phyloP scores from a whole-genome alignment of 2,797 vertebrate species.

The Parambassis ranga region DNA sequence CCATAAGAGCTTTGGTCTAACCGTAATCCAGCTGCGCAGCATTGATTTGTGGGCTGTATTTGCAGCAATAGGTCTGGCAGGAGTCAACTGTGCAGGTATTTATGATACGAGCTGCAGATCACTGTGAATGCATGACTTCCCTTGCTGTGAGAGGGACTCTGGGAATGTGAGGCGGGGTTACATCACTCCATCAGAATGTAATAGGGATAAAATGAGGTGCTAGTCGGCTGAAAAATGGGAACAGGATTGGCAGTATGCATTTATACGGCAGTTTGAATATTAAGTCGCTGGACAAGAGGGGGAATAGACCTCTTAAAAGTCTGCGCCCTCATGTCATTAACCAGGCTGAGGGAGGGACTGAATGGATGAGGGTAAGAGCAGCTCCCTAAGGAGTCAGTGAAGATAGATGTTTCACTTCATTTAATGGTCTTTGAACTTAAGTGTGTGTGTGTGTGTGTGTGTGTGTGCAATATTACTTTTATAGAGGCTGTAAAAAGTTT shows the following conservation, averaged over 20 bases:
- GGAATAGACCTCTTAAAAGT: conserved; percentile 59
- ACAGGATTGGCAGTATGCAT: conserved; percentile 43
- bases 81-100: conserved; percentile 38
- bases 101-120: conserved; percentile 40
- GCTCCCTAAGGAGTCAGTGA: conserved; percentile 32
- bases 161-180: conserved; percentile 17
- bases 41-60: conserved; percentile 38
- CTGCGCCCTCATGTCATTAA: conserved; percentile 59
- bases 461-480: conserved; percentile 42
- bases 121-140: conserved; percentile 33
- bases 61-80: not conserved
- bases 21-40: conserved; percentile 26
- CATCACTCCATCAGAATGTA: conserved; percentile 56
- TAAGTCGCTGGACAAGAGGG: conserved; percentile 48
- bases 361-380: conserved; percentile 33
- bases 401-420: conserved; percentile 59
- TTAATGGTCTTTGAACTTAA: conserved; percentile 50
- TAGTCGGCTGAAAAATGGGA: conserved; percentile 50
- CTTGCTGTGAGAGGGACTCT: conserved; percentile 26
- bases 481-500: conserved; percentile 59
- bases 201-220: conserved; percentile 66
- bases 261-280: conserved; percentile 66
- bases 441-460: conserved; percentile 21
- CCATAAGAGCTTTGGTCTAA: conserved; percentile 1
- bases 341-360: conserved; percentile 20